These are phyloP conservation scores for Cephus cinctus DNA, from an alignment of 1,140 invertebrate species.

Conservation along the genomic window DNA sequence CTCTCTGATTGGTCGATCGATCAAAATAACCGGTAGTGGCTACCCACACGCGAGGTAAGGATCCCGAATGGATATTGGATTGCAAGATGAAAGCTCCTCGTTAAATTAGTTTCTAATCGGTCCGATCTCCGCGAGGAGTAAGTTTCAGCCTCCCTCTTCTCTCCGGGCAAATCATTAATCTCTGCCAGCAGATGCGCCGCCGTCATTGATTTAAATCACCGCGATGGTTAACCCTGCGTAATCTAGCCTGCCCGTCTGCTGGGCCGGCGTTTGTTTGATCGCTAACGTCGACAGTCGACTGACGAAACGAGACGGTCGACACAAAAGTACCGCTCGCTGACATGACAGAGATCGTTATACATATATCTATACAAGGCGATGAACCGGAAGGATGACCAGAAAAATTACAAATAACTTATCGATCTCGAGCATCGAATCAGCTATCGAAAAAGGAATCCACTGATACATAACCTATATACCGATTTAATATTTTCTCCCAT, in stretches of 20 bases:
- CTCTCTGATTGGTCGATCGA: too few species aligned
- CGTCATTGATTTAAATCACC: constrained; percentile 42
- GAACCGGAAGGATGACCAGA: too few species aligned
- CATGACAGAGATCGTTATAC: too few species aligned
- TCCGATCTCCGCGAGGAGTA: constrained; percentile 32
- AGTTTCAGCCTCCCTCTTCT: constrained; percentile 33
- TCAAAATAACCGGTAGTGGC: constrained; percentile 32
- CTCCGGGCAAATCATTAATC: constrained; percentile 40
- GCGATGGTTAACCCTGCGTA: constrained; percentile 33
- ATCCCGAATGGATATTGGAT: constrained; percentile 28
- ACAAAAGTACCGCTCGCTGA: too few species aligned
- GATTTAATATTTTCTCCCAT: too few species aligned
- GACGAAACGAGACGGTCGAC: too few species aligned
- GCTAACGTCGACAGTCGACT: constrained; percentile 20
- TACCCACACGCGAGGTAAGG: constrained; percentile 6
- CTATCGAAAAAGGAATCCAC: too few species aligned
- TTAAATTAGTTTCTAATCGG: constrained; percentile 45
- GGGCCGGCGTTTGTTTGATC: constrained; percentile 16
- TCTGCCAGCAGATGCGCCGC: constrained; percentile 37
- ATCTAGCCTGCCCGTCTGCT: constrained; percentile 28
- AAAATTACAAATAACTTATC: too few species aligned
- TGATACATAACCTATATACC: too few species aligned
- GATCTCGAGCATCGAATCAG: too few species aligned
- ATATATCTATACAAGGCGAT: too few species aligned
- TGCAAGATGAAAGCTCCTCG: constrained; percentile 38